Evolutionary conservation across 1,140 invertebrate species (phyloP).

Genomic region (Drosophila albomicans): DNA sequence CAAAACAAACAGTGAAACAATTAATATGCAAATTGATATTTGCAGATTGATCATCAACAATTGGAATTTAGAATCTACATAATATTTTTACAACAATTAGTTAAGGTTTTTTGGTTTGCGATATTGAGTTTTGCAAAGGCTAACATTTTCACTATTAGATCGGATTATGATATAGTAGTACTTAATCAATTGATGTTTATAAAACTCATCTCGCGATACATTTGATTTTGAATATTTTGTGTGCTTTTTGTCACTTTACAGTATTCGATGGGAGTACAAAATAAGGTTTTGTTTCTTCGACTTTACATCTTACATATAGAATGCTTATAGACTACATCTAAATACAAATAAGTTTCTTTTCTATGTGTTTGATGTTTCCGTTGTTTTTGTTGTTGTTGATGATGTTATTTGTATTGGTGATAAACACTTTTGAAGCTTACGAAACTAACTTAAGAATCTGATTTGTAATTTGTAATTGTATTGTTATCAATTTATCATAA

Average conservation of each 20-base stretch:
- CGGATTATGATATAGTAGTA: slow-evolving; percentile 56
- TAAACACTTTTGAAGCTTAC: slow-evolving; percentile 59
- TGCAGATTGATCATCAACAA: slow-evolving; percentile 78
- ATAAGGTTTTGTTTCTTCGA: slow-evolving; percentile 62
- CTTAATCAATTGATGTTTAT: slow-evolving; percentile 41
- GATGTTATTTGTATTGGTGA: slow-evolving; percentile 32
- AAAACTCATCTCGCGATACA: slow-evolving; percentile 76
- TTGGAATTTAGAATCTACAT: slow-evolving; percentile 73
- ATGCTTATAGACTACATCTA: slow-evolving; percentile 40
- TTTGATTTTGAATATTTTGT: slow-evolving; percentile 31
- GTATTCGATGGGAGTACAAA: slow-evolving; percentile 79
- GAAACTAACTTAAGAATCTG: slow-evolving; percentile 62
- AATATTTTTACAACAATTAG: slow-evolving; percentile 76
- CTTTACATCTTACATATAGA: slow-evolving; percentile 39
- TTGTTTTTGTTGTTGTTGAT: slow-evolving; percentile 18
- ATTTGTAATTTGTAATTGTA: slow-evolving; percentile 69
- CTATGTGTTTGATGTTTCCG: slow-evolving; percentile 46
- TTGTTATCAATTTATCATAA: slow-evolving; percentile 56
- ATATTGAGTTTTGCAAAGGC: slow-evolving; percentile 60
- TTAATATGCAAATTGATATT: slow-evolving; percentile 58
- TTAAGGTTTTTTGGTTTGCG: slow-evolving; percentile 69
- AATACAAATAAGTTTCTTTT: slow-evolving; percentile 48
- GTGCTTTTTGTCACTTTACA: slow-evolving; percentile 26
- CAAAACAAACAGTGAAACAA: slow-evolving; percentile 29
- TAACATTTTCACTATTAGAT: slow-evolving; percentile 78